Evolutionary conservation across 2,888 invertebrate species (phyloP), one percentile per base, ranked within the genome.

Genomic region (Myathropa florea): DNA sequence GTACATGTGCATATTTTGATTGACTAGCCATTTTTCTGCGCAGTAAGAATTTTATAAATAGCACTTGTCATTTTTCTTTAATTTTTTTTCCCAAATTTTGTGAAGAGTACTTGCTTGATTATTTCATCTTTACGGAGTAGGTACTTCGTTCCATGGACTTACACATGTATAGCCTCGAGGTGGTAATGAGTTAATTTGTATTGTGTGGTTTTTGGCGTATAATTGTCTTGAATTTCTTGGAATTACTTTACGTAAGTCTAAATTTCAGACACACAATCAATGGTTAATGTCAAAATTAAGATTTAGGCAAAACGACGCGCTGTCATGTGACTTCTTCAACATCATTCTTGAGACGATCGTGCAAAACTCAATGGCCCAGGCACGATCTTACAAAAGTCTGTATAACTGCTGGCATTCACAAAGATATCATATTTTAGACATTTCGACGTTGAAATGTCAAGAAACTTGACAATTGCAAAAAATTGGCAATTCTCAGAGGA

Each of bases 1-100:
- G 33, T n/a, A n/a, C n/a, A n/a, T 73, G 14, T 36, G 24, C 4
- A 18, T 2, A 26, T 57, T 36, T 61, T 70, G 33, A 77, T 70
- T 77, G 76, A 61, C 60, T 60, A 53, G 30, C 12, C 4, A 60
- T n/a, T 53, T 67, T 67, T 67, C 39, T 75, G 64, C 73, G 63
- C 64, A 55, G 26, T 64, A 9, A 24, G 12, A 46, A 46, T 63
- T 63, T 61, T 33, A 53, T 72, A 30, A 26, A 72, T 53, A 63
- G 53, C 21, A 28, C 4, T 53, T 26, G 30, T 24, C 9, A 3
- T 4, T 30, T 61, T 28, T 46, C n/a, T 53, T 12, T 21, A 10
- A n/a, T n/a, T 30, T 68, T 10, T 24, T 33, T 59, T 23, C 18
- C 18, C n/a, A n/a, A n/a, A 4, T 46, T 46, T 3, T 14, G 39